These are phyloP conservation scores for Polydesmus complanatus DNA, from an alignment of 2,888 invertebrate genomes.

Conservation along the genomic window DNA sequence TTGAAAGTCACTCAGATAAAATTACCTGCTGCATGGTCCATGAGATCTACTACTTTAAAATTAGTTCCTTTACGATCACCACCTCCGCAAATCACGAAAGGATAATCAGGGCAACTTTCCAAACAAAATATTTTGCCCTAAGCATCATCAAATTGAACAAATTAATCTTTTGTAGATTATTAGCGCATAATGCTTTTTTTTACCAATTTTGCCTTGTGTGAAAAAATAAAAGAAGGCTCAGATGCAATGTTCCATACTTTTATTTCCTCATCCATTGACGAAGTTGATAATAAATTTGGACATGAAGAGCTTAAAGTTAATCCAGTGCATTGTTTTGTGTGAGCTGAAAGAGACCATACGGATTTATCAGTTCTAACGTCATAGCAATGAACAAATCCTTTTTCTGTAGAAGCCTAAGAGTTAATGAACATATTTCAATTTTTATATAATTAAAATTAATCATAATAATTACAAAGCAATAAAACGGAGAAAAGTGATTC, in stretches of 20 bases:
- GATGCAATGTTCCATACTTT: constrained; percentile 64
- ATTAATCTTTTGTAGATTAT: neutral
- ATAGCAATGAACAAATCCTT: constrained; percentile 51
- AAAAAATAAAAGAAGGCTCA: constrained; percentile 32
- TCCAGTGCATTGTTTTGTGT: constrained; percentile 68
- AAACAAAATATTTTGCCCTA: constrained; percentile 51
- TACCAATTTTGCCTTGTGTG: constrained; percentile 1
- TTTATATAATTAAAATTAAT: too few species aligned
- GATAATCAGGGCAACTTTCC: constrained; percentile 63
- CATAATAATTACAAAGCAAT: constrained; percentile 62
- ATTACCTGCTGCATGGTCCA: constrained; percentile 43
- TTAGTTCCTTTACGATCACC: constrained; percentile 69
- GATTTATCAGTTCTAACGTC: constrained; percentile 52
- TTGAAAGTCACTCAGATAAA: neutral
- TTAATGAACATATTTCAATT: neutral
- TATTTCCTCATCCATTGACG: constrained; percentile 62
- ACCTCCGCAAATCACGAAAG: constrained; percentile 64
- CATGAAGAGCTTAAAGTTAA: constrained; percentile 55
- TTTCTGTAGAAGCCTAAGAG: constrained; percentile 40
- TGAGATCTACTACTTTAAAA: constrained; percentile 52
- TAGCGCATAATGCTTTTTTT: neutral
- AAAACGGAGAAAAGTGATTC: constrained; percentile 64
- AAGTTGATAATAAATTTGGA: constrained; percentile 60
- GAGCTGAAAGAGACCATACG: constrained; percentile 59
- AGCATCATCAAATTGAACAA: neutral